These are phyloP conservation scores for Pomacea canaliculata DNA, from an alignment of 2,888 invertebrate genomes.

Conservation along the genomic window DNA sequence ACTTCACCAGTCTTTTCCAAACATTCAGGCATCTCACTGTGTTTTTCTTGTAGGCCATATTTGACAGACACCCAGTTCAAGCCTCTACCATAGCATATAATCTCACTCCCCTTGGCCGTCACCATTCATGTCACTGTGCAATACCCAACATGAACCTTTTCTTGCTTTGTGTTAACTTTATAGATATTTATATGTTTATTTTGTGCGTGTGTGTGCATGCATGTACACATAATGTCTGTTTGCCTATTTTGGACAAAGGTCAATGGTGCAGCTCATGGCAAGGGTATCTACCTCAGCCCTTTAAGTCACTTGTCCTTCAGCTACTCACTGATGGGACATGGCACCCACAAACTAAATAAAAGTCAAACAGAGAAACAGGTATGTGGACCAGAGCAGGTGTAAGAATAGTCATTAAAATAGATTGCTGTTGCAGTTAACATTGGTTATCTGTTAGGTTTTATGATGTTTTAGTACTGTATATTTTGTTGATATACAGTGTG, in stretches of 20 bases:
- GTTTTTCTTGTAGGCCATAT: too few relatives aligned
- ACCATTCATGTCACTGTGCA: too few relatives aligned
- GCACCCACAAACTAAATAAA: conserved; percentile 34
- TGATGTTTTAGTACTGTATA: too few relatives aligned
- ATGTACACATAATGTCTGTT: not conserved
- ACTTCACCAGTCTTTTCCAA: too few relatives aligned
- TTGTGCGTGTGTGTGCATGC: not conserved
- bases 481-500: too few relatives aligned
- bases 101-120: too few relatives aligned
- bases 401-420: not conserved
- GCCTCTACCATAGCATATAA: too few relatives aligned
- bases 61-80: too few relatives aligned
- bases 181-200: not conserved
- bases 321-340: conserved; percentile 59
- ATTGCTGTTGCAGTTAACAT: not conserved
- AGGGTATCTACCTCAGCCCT: conserved; percentile 66
- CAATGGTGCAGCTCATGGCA: conserved; percentile 63
- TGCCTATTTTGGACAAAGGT: conserved; percentile 31
- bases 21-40: too few relatives aligned
- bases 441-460: too few relatives aligned
- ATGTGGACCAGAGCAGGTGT: not conserved
- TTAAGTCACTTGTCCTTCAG: conserved; percentile 53
- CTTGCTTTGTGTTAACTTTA: not conserved
- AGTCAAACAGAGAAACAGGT: not conserved
- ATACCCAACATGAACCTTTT: too few relatives aligned